Percentiles rank a stretch among this genome's conserved stretches.
Conservation (phyloP, 2,113 vertebrate species). For the Sula dactylatra region DNA sequence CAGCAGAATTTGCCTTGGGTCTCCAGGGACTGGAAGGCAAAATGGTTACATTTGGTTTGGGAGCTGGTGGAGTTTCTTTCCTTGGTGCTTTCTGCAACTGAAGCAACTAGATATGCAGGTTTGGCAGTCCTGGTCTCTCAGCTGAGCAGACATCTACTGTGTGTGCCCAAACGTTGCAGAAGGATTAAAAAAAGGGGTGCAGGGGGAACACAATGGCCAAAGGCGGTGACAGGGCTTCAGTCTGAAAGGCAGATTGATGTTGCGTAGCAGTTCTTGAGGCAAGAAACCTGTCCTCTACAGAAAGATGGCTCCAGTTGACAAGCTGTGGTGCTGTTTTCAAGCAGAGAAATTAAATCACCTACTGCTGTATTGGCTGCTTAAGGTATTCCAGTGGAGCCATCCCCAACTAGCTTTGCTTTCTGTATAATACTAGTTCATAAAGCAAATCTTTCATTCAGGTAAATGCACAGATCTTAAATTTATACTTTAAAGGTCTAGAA, state of each 20-base stretch:
- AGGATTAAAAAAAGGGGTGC: background rate
- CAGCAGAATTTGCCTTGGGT: background rate
- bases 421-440: background rate
- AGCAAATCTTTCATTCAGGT: background rate
- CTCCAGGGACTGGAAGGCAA: background rate
- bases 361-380: background rate
- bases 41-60: background rate
- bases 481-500: background rate
- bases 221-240: background rate
- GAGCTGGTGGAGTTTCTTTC: background rate
- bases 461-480: background rate
- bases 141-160: background rate
- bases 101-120: background rate
- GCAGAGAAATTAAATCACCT: background rate
- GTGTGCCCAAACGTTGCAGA: background rate
- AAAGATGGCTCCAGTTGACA: background rate
- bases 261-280: background rate
- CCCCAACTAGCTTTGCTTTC: background rate
- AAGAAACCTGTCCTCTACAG: background rate
- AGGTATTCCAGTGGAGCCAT: background rate
- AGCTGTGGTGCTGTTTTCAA: background rate
- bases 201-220: background rate
- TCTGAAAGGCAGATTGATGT: background rate
- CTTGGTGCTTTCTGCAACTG: background rate
- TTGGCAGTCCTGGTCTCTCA: background rate